Evolutionary conservation across 2,113 vertebrate genomes (phyloP).

Genomic region (Mirounga angustirostris): DNA sequence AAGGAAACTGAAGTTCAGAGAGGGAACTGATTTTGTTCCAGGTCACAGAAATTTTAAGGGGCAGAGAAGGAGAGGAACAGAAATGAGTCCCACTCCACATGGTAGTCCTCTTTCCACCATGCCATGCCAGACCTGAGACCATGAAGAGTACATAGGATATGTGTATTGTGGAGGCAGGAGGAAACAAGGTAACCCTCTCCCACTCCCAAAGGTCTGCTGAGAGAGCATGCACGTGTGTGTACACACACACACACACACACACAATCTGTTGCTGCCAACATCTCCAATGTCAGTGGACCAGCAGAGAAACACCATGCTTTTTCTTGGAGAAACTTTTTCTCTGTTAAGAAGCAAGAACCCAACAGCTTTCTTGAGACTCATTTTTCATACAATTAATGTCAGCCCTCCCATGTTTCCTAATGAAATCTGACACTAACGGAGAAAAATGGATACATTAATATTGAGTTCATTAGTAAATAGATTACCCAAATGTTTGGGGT

Average conservation of each 20-base stretch:
- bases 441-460: slow-evolving; percentile 63
- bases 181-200: not conserved
- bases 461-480: slow-evolving; percentile 78
- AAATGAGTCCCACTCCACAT: not conserved
- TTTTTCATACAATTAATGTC: slow-evolving; percentile 82
- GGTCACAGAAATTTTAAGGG: not conserved
- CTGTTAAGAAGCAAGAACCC: slow-evolving; percentile 56
- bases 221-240: too few relatives aligned
- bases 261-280: not conserved
- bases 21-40: not conserved
- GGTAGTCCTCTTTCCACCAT: fast-evolving
- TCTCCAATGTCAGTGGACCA: not conserved
- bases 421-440: slow-evolving; percentile 64
- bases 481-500: slow-evolving; percentile 77
- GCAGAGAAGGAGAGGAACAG: not conserved
- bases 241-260: not conserved
- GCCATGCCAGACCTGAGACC: too few relatives aligned
- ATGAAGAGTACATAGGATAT: not conserved
- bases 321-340: slow-evolving; percentile 63
- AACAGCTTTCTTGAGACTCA: slow-evolving; percentile 76
- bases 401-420: slow-evolving; percentile 71
- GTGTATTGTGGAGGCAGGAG: not conserved
- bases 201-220: not conserved
- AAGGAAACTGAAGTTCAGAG: not conserved
- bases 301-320: not conserved